A percentile compares a stretch with the other conserved stretches of the same genome.
Evolutionary conservation across 2,113 vertebrate genomes (phyloP).

Genomic region (Ascaphus truei): DNA sequence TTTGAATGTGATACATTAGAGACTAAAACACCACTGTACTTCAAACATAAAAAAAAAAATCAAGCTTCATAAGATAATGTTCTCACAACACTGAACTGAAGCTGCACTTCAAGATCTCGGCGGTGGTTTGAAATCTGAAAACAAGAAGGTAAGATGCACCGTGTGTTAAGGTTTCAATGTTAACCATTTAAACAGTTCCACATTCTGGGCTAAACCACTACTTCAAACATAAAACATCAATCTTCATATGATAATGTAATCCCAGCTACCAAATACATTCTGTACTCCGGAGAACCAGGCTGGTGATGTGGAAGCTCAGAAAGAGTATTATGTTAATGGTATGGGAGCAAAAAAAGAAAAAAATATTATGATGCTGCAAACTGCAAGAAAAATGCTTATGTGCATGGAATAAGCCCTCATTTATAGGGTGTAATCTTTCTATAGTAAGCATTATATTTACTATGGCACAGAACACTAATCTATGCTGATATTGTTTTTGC

Average conservation of each 20-base stretch:
- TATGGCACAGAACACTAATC: background rate
- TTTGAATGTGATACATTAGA: too few species aligned
- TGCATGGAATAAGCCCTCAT: background rate
- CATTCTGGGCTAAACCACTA: background rate
- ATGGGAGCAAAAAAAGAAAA: constrained; percentile 20
- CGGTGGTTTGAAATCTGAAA: too few species aligned
- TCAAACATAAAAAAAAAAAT: too few species aligned
- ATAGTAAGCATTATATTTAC: background rate
- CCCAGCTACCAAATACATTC: background rate
- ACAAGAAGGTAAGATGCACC: too few species aligned
- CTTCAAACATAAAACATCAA: constrained; percentile 2
- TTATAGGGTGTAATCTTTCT: constrained; percentile 1
- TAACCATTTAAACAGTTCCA: background rate
- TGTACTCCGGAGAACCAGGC: background rate
- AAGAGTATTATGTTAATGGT: constrained; percentile 13
- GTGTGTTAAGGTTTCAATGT: background rate
- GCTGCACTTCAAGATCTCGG: too few species aligned
- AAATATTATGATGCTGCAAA: constrained; percentile 1
- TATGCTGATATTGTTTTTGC: background rate
- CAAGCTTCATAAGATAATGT: too few species aligned
- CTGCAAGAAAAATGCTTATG: background rate
- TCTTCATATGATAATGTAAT: constrained; percentile 3
- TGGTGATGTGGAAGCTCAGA: background rate
- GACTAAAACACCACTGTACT: too few species aligned
- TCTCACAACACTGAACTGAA: too few species aligned